Conservation (phyloP, 1,140 invertebrate species). For the Aphis gossypii region DNA sequence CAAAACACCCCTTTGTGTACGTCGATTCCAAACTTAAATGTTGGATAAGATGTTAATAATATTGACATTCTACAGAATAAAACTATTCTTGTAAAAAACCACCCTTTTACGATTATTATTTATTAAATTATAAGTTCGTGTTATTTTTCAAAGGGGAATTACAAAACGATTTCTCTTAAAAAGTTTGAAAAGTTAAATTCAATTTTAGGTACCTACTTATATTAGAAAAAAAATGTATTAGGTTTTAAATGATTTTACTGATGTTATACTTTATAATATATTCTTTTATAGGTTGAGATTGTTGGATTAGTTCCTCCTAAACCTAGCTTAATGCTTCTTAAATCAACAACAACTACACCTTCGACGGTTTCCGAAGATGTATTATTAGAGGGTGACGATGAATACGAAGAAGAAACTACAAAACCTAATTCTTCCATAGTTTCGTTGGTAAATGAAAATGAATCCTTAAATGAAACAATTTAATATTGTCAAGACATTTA, state of each 20-base stretch:
- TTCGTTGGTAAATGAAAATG: slow-evolving; percentile 22
- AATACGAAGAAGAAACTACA: slow-evolving; percentile 54
- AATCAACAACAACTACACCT: neutral
- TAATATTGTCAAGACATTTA: neutral
- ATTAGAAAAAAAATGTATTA: neutral
- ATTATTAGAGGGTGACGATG: slow-evolving; percentile 41
- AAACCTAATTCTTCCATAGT: slow-evolving; percentile 18
- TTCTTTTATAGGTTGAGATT: slow-evolving; percentile 35
- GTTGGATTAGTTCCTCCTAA: slow-evolving; percentile 43
- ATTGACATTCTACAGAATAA: no score
- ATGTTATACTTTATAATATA: neutral
- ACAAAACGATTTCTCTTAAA: neutral
- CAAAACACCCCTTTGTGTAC: no score
- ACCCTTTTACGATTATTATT: neutral
- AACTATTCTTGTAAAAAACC: neutral
- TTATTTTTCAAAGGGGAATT: neutral
- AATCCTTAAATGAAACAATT: slow-evolving; percentile 46
- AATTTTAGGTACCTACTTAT: neutral
- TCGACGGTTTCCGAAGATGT: slow-evolving; percentile 20
- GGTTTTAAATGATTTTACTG: neutral
- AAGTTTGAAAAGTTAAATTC: neutral
- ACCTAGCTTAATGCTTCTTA: slow-evolving; percentile 37
- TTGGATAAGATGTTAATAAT: no score
- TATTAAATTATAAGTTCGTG: neutral
- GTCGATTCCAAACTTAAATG: no score